Conservation (phyloP, 2,888 invertebrate species). For the Diploptera punctata region DNA sequence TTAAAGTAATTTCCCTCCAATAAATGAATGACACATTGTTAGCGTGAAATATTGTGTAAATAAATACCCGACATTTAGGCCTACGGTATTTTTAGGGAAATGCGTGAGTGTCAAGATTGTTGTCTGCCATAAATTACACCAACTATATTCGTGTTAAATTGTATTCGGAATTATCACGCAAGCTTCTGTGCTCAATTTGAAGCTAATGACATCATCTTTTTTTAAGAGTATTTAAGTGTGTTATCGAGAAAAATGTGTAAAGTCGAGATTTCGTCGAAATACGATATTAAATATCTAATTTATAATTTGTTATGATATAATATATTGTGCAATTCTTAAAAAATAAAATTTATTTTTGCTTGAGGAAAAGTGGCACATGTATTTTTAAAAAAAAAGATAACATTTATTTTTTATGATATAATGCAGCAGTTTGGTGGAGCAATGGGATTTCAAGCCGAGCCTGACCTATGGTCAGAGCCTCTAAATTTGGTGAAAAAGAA, state of each 20-base stretch:
- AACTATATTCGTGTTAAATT: constrained; percentile 13
- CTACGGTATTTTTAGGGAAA: neutral
- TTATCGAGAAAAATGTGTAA: too few species aligned
- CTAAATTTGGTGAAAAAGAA: constrained; percentile 63
- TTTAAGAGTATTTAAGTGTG: too few species aligned
- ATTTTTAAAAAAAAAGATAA: too few species aligned
- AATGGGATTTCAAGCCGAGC: constrained; percentile 29
- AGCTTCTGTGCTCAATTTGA: too few species aligned
- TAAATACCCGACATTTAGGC: neutral
- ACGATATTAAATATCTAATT: too few species aligned
- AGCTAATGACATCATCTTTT: too few species aligned
- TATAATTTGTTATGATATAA: too few species aligned
- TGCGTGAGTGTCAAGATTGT: constrained; percentile 10
- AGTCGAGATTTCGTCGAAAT: too few species aligned
- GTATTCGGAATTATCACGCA: neutral
- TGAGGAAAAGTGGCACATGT: too few species aligned
- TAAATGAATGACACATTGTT: neutral
- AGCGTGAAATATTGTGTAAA: constrained; percentile 26
- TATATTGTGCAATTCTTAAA: too few species aligned
- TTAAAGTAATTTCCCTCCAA: neutral
- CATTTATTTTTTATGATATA: neutral
- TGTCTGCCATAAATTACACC: constrained; percentile 25
- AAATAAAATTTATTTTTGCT: too few species aligned
- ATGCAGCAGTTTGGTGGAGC: constrained; percentile 16
- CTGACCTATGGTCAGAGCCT: constrained; percentile 50